phyloP scores from a whole-genome alignment of 2,113 vertebrate genomes.

The Pardalotus punctatus region DNA sequence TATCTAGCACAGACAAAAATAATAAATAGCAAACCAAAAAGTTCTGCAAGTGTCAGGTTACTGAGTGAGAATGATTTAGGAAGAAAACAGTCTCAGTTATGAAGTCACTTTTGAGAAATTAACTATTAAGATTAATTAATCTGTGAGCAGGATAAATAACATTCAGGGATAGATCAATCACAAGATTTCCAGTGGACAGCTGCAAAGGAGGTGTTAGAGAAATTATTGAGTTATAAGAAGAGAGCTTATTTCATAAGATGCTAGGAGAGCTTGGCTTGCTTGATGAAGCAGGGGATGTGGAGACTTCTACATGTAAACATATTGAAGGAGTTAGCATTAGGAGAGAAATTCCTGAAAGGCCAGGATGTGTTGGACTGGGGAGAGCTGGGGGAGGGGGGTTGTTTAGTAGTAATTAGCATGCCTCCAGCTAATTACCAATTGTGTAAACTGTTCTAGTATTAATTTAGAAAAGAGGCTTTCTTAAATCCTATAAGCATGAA shows the following conservation, averaged over 20 bases:
- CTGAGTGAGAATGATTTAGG: background rate
- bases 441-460: slow-evolving; percentile 15
- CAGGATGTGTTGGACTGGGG: background rate
- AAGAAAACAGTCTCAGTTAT: background rate
- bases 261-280: background rate
- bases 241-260: background rate
- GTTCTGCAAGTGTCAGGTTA: background rate
- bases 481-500: background rate
- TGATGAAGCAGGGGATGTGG: accelerated
- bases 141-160: background rate
- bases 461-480: slow-evolving; percentile 16
- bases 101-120: background rate
- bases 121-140: background rate
- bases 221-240: background rate
- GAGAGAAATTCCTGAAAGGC: background rate
- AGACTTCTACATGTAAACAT: background rate
- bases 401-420: background rate
- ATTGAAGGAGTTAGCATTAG: background rate
- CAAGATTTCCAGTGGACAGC: background rate
- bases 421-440: background rate
- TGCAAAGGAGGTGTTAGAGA: background rate
- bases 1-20: background rate
- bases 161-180: background rate
- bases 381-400: background rate
- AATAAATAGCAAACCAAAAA: background rate